Evolutionary conservation across 2,113 vertebrate genomes (phyloP), one percentile per base, ranked within the genome.

Genomic region (Mobula hypostoma): DNA sequence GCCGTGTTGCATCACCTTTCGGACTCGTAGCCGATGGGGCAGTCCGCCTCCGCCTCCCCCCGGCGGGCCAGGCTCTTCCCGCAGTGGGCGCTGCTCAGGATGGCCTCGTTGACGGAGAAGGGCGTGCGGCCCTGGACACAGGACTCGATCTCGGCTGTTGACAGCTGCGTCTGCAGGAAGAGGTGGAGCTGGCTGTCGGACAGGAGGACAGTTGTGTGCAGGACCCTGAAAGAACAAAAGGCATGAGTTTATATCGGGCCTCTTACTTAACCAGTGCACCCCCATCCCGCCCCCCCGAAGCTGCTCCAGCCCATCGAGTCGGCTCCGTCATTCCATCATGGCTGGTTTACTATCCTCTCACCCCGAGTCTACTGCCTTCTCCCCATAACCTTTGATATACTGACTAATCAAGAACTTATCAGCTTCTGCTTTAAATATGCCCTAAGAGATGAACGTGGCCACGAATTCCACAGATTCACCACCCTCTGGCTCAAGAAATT

Each of bases 121-220:
- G 98, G 94, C 14, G 98, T 98, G 95, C 95, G 98, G 94, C 99
- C 99, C 88, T 98, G 98, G 56, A 99, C 98, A 0, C 98, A 99
- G 14, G 98, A 97, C 96, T 97, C 97, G 56, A 99, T 99, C 97
- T 99, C 98, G 0, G 97, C 96, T 0, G 98, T 95, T 0, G 98
- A 97, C 94, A 99, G 98, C 96, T 99, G 98, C 66, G 98, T 99
- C 97, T 99, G 99, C 95, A 99, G 97, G 96, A 99, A 99, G 72
- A 99, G 98, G 96, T 99, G 99, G 85, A 99, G 96, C 94, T 98
- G 98, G 96, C 98, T 99, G 97, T 99, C 99, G 0, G 98, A 99
- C 94, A 99, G 97, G 17, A 98, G 98, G 2, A 99, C 98, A 0
- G 98, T 98, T 92, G 97, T 98, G 97, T 99, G 97, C 94, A 99